Evolutionary conservation across 2,797 vertebrate genomes (phyloP).

Genomic region (Lithobates pipiens): DNA sequence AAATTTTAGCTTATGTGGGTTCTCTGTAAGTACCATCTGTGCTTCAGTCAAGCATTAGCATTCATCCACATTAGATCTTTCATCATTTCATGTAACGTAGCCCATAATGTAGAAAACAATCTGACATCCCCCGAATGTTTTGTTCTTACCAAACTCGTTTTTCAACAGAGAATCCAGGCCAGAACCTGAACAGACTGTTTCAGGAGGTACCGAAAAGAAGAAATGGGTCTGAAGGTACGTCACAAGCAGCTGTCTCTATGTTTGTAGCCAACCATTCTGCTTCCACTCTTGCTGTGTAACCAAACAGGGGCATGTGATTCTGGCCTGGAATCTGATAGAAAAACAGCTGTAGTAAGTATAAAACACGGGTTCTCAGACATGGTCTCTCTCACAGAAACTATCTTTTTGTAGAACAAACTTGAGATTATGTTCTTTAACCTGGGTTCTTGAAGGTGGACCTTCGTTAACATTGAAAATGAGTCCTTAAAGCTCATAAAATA

Average conservation of each 20-base stretch:
- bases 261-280: constrained; percentile 82
- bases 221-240: constrained; percentile 95
- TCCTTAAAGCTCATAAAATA: too few species aligned
- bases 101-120: constrained; percentile 70
- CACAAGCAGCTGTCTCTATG: constrained; percentile 91
- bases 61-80: constrained; percentile 41
- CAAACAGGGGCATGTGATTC: constrained; percentile 79
- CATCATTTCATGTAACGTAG: constrained; percentile 73
- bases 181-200: constrained; percentile 98
- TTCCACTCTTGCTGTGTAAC: constrained; percentile 76
- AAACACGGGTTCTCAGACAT: constrained; percentile 74
- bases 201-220: constrained; percentile 98
- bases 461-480: not conserved
- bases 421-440: not conserved
- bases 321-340: constrained; percentile 91
- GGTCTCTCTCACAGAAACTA: not conserved
- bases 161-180: constrained; percentile 99
- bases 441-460: not conserved
- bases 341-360: constrained; percentile 86
- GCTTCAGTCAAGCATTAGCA: not conserved
- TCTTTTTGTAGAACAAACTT: not conserved
- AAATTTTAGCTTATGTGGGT: not conserved
- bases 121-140: constrained; percentile 82
- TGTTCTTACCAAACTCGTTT: constrained; percentile 93
- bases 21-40: not conserved